Conservation (phyloP, 2,888 invertebrate genomes). For the Homarus gammarus region DNA sequence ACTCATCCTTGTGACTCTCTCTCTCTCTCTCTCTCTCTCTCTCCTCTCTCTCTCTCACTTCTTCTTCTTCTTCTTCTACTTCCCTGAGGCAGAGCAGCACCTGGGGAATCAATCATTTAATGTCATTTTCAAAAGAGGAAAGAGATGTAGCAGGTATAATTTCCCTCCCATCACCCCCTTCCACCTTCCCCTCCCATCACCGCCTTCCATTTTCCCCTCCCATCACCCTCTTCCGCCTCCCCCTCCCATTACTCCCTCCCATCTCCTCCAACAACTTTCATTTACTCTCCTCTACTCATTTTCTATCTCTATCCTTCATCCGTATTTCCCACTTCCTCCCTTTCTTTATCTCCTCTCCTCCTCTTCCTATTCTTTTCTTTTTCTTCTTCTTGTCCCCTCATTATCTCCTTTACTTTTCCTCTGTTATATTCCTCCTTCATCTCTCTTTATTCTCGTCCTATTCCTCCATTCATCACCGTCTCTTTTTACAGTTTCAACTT, state of each 20-base stretch:
- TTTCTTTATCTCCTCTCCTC: not conserved
- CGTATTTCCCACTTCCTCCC: not conserved
- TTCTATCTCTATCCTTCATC: not conserved
- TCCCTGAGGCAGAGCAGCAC: not conserved
- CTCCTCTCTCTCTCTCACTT: constrained; percentile 10
- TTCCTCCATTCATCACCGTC: no score
- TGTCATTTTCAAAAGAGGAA: no score
- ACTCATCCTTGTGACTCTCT: not conserved
- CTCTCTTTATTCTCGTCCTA: not conserved
- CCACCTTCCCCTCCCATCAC: not conserved
- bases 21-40: constrained; percentile 1
- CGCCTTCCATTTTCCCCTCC: no score
- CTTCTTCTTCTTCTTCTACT: not conserved
- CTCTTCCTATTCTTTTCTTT: not conserved
- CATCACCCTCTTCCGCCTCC: no score
- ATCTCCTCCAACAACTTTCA: no score
- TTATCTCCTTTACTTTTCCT: not conserved
- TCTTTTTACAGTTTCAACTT: no score
- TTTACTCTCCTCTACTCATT: not conserved
- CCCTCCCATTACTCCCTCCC: no score
- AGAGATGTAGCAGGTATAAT: no score
- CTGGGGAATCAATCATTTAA: no score
- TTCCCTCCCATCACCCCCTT: not conserved
- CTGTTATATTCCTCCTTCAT: not conserved
- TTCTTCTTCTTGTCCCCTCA: not conserved